Base-by-base conservation (phyloP, 1,140 invertebrate genomes). In the Carposina sasakii region DNA sequence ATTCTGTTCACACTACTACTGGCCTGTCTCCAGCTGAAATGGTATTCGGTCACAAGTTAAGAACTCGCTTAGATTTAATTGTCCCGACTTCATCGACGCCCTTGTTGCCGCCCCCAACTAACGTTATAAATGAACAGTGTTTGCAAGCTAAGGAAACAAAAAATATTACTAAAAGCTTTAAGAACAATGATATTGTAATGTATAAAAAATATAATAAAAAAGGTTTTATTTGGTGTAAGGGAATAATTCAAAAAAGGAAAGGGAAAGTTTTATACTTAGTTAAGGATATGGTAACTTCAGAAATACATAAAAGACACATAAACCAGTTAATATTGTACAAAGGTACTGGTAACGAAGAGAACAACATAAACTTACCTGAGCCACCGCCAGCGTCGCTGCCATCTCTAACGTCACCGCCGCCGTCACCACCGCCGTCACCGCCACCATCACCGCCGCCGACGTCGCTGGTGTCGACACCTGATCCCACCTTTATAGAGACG, bases 131-230 rank as follows among this genome's bases (percentile, higher is more conserved):
- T 2, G 8, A 33, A 26, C 45, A 47, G 45, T 47, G 13, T 30
- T 26, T 20, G 23, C 45, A 24, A 30, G 15, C 19, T 20, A 47
- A 34, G 5, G n/a, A 37, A 2, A 15, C 36, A 15, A 4, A 13
- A 2, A 30, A 19, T 9, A 16, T 10, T 1, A 34, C 15, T 10
- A 47, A 3, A 12, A 21, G 26, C 1, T 47, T 47, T 13, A 37
- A n/a, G n/a, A 22, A 17, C 22, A 13, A 17, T 13, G 43, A 45
- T 6, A 12, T 33, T 13, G 30, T 45, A 23, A 19, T 23, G 17
- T 34, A 34, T 23, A 46, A 46, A 37, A 37, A 37, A 37, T 37
- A 26, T 37, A 47, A 47, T 37, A 47, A 47, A 17, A 47, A 36
- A 4, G 24, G 23, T 6, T 45, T 19, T 24, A 13, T 9, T 16